Percentiles rank a stretch among this genome's conserved stretches.
Evolutionary conservation across 2,113 vertebrate species (phyloP).

Genomic region (Silurus meridionalis): DNA sequence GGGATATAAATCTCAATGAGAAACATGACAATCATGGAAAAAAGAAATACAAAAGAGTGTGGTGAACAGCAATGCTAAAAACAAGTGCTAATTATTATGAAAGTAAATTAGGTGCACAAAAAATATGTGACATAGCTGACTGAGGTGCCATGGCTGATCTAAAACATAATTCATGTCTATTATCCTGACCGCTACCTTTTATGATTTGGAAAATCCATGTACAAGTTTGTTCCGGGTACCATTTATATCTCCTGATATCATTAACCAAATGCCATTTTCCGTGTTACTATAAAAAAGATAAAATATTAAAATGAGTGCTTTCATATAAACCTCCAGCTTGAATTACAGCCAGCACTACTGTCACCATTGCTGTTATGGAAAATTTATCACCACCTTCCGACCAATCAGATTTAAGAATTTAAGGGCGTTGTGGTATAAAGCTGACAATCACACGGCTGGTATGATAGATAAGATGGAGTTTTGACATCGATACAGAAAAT

Average conservation of each 20-base stretch:
- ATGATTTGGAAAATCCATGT: not conserved
- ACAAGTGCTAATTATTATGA: too few relatives aligned
- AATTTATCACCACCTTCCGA: not conserved
- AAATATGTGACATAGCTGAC: too few relatives aligned
- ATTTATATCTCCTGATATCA: not conserved
- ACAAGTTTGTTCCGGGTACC: not conserved
- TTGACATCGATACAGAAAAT: slow-evolving; percentile 50
- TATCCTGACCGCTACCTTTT: not conserved
- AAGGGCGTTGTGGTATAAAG: slow-evolving; percentile 34
- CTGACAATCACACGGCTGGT: slow-evolving; percentile 29
- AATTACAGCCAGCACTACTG: not conserved
- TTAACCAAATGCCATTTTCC: not conserved
- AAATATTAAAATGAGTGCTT: not conserved
- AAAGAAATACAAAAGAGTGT: too few relatives aligned
- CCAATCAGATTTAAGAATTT: slow-evolving; percentile 32
- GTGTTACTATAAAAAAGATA: not conserved
- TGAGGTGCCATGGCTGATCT: too few relatives aligned
- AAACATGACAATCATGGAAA: too few relatives aligned
- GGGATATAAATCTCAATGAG: too few relatives aligned
- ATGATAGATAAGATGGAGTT: slow-evolving; percentile 47
- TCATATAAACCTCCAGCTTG: not conserved
- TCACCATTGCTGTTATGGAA: not conserved
- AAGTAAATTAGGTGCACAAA: too few relatives aligned
- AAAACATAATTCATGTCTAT: too few relatives aligned
- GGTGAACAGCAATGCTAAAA: too few relatives aligned